Conservation (phyloP, 2,797 vertebrate genomes). For the Tadarida brasiliensis region DNA sequence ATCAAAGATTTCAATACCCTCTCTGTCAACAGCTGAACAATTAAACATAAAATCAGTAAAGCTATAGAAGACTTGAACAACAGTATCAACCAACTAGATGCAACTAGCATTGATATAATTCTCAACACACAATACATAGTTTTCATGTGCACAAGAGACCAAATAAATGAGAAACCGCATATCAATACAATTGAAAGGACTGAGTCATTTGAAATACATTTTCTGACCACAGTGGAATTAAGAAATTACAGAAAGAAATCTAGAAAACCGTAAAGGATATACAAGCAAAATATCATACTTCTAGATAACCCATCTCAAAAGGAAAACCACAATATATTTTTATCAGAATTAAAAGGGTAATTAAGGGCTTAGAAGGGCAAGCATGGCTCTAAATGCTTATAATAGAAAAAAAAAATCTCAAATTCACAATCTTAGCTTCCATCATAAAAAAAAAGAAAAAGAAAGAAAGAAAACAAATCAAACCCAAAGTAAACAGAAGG, state of each 20-base stretch:
- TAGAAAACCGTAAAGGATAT: neutral
- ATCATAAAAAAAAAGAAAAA: neutral
- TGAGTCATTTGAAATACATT: neutral
- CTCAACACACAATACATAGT: neutral
- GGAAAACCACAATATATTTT: neutral
- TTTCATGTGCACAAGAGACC: neutral
- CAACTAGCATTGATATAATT: neutral
- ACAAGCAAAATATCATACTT: neutral
- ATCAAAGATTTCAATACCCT: neutral
- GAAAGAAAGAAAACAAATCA: neutral
- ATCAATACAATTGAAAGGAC: neutral
- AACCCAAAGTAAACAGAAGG: too few species aligned
- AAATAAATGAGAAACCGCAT: neutral
- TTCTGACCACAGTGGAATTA: neutral
- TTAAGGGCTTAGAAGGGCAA: neutral
- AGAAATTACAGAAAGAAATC: neutral
- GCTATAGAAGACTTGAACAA: neutral
- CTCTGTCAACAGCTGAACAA: neutral
- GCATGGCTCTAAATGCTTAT: neutral
- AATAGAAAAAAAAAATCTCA: neutral
- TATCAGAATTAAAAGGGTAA: neutral
- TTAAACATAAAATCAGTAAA: neutral
- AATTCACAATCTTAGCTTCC: neutral
- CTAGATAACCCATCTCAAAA: neutral
- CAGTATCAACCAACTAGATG: neutral